Percentiles rank a stretch among this genome's conserved stretches.
Conservation (phyloP, 2,888 invertebrate species). For the Hedya salicella region DNA sequence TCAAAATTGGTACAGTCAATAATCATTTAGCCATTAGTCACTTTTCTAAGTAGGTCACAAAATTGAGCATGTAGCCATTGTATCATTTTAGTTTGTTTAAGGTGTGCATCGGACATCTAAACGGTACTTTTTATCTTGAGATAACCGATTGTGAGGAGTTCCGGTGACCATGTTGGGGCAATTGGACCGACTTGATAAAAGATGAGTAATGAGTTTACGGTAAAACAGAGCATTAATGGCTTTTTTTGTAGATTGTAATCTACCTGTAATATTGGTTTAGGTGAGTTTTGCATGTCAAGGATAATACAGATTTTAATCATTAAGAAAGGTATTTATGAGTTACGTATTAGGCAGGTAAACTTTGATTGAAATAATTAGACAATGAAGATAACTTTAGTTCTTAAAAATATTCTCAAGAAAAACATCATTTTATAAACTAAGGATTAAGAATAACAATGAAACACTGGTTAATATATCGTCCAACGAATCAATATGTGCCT, state of each 20-base stretch:
- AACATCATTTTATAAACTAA: too few relatives aligned
- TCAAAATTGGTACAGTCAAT: too few relatives aligned
- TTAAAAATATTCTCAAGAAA: too few relatives aligned
- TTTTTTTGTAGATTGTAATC: constrained; percentile 7
- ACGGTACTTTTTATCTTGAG: constrained; percentile 59
- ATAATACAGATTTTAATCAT: neutral
- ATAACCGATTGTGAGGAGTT: constrained; percentile 62
- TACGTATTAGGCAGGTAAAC: too few relatives aligned
- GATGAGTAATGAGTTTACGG: constrained; percentile 57
- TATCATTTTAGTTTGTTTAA: constrained; percentile 58
- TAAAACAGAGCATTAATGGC: constrained; percentile 18
- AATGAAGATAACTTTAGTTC: too few relatives aligned
- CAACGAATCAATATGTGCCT: too few relatives aligned
- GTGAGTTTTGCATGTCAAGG: neutral
- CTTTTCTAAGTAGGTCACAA: constrained; percentile 32
- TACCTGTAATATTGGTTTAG: neutral
- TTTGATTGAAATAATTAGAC: too few relatives aligned
- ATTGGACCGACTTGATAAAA: constrained; percentile 60
- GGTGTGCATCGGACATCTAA: constrained; percentile 50
- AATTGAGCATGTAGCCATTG: constrained; percentile 24
- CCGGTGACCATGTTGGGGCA: constrained; percentile 66
- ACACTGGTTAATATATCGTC: too few relatives aligned
- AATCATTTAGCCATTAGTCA: constrained; percentile 10
- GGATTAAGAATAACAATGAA: too few relatives aligned
- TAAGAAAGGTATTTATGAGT: neutral